Percentiles rank a stretch among this genome's conserved stretches.
Evolutionary conservation across 2,888 invertebrate species (phyloP).

Genomic region (Drosophila atroscutellata): DNA sequence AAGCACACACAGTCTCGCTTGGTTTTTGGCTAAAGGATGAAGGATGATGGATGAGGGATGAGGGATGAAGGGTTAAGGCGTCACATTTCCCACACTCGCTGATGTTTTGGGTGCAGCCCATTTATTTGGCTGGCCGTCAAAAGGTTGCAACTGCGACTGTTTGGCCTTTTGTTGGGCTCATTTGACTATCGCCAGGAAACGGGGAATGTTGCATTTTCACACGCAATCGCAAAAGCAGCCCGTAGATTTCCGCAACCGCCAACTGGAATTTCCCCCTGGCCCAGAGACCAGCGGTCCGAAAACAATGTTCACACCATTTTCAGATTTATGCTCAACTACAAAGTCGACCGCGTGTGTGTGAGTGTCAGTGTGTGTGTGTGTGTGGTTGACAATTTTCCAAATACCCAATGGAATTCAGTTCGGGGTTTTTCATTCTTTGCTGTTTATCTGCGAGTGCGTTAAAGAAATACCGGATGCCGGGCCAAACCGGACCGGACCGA

Average conservation of each 20-base stretch:
- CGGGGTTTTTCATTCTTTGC: constrained; percentile 28
- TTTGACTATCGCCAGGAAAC: constrained; percentile 46
- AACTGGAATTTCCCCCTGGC: constrained; percentile 42
- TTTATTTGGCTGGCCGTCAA: constrained; percentile 39
- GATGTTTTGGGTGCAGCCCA: constrained; percentile 45
- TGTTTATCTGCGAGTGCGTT: constrained; percentile 29
- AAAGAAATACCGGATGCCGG: constrained; percentile 30
- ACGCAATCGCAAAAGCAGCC: constrained; percentile 59
- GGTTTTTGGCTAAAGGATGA: neutral
- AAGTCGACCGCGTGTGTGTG: constrained; percentile 1
- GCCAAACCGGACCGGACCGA: neutral
- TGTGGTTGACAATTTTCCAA: constrained; percentile 42
- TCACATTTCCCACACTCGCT: constrained; percentile 47
- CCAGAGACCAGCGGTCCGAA: neutral
- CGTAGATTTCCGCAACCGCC: constrained; percentile 39
- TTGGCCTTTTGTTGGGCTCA: constrained; percentile 36
- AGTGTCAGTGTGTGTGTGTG: neutral
- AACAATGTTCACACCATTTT: constrained; percentile 28
- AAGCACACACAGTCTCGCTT: neutral
- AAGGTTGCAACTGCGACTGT: constrained; percentile 33
- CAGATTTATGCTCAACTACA: constrained; percentile 23
- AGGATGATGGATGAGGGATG: constrained; percentile 9
- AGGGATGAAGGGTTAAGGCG: constrained; percentile 34
- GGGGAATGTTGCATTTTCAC: constrained; percentile 70
- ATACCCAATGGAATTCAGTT: constrained; percentile 38